These are phyloP conservation scores for Phalacrocorax aristotelis DNA, from an alignment of 2,113 vertebrate species.

Conservation along the genomic window DNA sequence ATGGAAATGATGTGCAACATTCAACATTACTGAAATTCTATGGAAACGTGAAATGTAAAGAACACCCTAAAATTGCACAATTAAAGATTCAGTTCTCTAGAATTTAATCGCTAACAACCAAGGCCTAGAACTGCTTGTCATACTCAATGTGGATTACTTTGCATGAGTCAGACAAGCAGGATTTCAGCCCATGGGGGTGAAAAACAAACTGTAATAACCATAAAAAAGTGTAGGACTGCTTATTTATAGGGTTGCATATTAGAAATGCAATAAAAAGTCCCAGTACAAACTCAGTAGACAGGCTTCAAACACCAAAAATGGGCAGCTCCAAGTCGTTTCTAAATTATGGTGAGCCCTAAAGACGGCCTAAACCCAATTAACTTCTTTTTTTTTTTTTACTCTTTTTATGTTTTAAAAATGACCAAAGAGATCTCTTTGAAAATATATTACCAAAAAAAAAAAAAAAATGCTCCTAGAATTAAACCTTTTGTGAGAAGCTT, in stretches of 20 bases:
- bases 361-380: constrained; percentile 18
- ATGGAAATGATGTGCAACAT: neutral
- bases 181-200: neutral
- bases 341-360: constrained; percentile 29
- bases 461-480: neutral
- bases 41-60: neutral
- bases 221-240: neutral
- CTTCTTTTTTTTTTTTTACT: neutral
- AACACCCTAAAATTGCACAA: neutral
- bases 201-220: neutral
- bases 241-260: constrained; percentile 5
- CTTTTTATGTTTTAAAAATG: constrained; percentile 42
- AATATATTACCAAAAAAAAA: neutral
- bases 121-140: neutral
- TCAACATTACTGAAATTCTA: neutral
- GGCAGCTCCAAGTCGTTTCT: neutral
- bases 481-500: constrained; percentile 58
- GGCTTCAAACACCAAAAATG: constrained; percentile 13
- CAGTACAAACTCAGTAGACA: neutral
- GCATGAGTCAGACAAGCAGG: neutral
- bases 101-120: neutral
- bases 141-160: neutral
- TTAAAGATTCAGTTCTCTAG: neutral
- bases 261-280: neutral
- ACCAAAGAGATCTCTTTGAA: constrained; percentile 39